Evolutionary conservation across 23 tunicate genomes (phyloP), one percentile per base, ranked within the genome.

Genomic region (Trididemnum nubilum): DNA sequence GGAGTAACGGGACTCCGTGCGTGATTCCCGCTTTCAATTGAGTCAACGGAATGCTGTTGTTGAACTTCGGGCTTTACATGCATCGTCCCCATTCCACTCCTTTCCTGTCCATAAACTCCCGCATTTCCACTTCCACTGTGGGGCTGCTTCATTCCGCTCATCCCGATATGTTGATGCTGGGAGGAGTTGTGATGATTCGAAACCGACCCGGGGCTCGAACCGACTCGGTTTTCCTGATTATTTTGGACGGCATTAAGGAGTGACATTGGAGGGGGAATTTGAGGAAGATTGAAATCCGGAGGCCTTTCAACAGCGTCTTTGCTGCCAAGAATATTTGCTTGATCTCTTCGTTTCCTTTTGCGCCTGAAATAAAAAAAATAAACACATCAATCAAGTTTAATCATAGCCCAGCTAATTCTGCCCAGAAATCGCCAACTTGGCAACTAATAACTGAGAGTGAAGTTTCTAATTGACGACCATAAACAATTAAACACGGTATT

Each of bases 341-440:
- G 83, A 29, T 87, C 97, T 2, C 99, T 87, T 33, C 97, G 90
- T 57, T 91, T 96, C 44, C 97, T 82, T 73, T 91, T 96, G 36
- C 99, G 72, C 66, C 99, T 96, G 65, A 73, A 87, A 83, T n/a
- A n/a, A n/a, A n/a, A n/a, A n/a, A n/a, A n/a, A n/a, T n/a, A n/a
- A n/a, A n/a, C n/a, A n/a, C n/a, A n/a, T n/a, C n/a, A n/a, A n/a
- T n/a, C n/a, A n/a, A n/a, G n/a, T n/a, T n/a, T n/a, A n/a, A n/a
- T n/a, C n/a, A n/a, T n/a, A n/a, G n/a, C n/a, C n/a, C n/a, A n/a
- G n/a, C n/a, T n/a, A n/a, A n/a, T n/a, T n/a, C n/a, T n/a, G n/a
- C n/a, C n/a, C n/a, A n/a, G n/a, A n/a, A n/a, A n/a, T n/a, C n/a
- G n/a, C n/a, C n/a, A n/a, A n/a, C n/a, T n/a, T n/a, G n/a, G n/a